Evolutionary conservation across 2,888 invertebrate genomes (phyloP), one percentile per base, ranked within the genome.

Genomic region (Eristalis intricaria): DNA sequence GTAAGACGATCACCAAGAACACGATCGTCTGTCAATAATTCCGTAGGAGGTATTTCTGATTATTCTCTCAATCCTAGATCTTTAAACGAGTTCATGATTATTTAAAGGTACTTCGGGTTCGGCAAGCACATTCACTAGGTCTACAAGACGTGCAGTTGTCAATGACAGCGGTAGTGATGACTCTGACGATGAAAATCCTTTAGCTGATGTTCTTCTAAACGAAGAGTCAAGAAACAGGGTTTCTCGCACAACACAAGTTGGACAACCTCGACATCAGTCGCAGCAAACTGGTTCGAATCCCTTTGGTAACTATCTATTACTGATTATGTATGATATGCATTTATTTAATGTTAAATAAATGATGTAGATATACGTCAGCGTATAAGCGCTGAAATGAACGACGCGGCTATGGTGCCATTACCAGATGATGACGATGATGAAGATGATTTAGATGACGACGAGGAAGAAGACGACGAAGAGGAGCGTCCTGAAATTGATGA

Each of bases 381-480:
- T 23, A 26, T 85, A 8, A 64, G 26, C 35, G 60, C 26, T 7
- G 77, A 80, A 58, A 61, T 87, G 35, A 73, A 60, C 23, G 68
- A 74, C 50, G 79, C 84, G 1, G 73, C 87, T 23, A 68, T 88
- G 73, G 60, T 85, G 2, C 69, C 79, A 38, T 63, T 82, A 13
- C 81, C 88, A 19, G 74, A 87, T n/a, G 88, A 77, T 29, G 85
- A 84, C 11, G 88, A 85, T 19, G 88, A 90, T 64, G 84, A 90
- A 22, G 87, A 86, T 26, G 77, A 83, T 26, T 80, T 78, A 22
- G 89, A 74, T n/a, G 89, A 88, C 5, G 82, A 76, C 35, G 83
- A 75, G 15, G 89, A 88, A 15, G 71, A 76, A 10, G 88, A 82
- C 70, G 81, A 83, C 15, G 84, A 84, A 10, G 88, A 88, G 13